A percentile compares a stretch with the other conserved stretches of the same genome.
Conservation (phyloP, 2,888 invertebrate genomes). For the Atrina japonica region DNA sequence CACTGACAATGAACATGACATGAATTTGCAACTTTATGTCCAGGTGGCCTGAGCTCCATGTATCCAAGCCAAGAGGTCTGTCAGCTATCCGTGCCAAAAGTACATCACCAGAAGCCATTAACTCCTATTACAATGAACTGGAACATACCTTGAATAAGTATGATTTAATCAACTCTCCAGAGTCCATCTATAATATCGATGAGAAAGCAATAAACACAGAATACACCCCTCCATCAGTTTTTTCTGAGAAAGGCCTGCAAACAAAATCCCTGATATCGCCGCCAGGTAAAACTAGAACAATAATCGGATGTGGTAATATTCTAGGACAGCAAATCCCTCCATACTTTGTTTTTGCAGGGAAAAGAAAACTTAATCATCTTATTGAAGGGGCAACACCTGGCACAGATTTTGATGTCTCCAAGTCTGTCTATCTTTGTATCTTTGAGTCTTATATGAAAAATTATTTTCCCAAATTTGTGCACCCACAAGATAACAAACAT, state of each 20-base stretch:
- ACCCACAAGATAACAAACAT: not conserved
- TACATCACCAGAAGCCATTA: not conserved
- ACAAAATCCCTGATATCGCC: not conserved
- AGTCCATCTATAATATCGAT: no score
- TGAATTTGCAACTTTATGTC: not conserved
- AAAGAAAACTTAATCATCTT: not conserved
- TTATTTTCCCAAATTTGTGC: constrained; percentile 35
- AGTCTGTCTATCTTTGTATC: constrained; percentile 32
- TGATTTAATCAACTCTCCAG: no score
- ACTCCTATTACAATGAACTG: no score
- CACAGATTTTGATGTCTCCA: constrained; percentile 24
- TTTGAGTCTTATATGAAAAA: constrained; percentile 35
- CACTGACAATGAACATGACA: not conserved
- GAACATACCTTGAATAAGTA: no score
- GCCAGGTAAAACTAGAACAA: not conserved
- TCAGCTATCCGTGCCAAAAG: constrained; percentile 2
- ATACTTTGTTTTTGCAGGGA: constrained; percentile 6
- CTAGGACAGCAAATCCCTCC: constrained; percentile 14
- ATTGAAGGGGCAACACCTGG: constrained; percentile 40
- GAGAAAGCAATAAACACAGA: no score
- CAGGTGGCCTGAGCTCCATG: constrained; percentile 5
- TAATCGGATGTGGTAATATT: constrained; percentile 6
- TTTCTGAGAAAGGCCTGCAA: no score
- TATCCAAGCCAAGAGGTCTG: constrained; percentile 10
- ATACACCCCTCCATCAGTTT: no score